These are phyloP conservation scores for Tineola bisselliella DNA, from an alignment of 2,888 invertebrate genomes.

Conservation along the genomic window DNA sequence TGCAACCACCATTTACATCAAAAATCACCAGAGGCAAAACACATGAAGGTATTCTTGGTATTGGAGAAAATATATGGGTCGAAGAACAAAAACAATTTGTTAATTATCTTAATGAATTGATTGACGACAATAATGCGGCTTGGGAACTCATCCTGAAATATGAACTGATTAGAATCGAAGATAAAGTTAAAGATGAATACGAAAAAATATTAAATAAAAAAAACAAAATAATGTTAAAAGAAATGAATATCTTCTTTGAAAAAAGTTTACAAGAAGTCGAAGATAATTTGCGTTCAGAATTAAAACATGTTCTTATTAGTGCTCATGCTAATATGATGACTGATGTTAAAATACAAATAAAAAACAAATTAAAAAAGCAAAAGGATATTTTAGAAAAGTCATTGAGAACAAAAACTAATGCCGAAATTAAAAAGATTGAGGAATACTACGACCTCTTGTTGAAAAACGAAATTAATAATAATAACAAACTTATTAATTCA, in stretches of 20 bases:
- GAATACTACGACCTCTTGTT: conserved; percentile 45
- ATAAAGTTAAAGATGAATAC: conserved; percentile 35
- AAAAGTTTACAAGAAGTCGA: conserved; percentile 43
- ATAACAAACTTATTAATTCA: conserved; percentile 32
- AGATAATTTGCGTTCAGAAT: conserved; percentile 35
- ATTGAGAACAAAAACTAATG: conserved; percentile 30
- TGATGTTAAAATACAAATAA: conserved; percentile 40
- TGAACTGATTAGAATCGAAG: conserved; percentile 31
- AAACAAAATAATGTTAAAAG: conserved; percentile 37
- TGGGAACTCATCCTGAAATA: conserved; percentile 42
- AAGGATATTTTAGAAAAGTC: conserved; percentile 28
- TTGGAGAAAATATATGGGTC: conserved; percentile 39
- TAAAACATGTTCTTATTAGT: conserved; percentile 29
- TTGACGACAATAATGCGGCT: conserved; percentile 41
- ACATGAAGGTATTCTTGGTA: conserved; percentile 48
- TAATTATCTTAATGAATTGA: conserved; percentile 25
- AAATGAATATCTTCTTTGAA: conserved; percentile 44
- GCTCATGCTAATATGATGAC: conserved; percentile 36
- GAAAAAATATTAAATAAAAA: conserved; percentile 35
- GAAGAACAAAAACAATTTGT: conserved; percentile 33
- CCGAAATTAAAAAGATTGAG: conserved; percentile 39
- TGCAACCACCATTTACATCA: conserved; percentile 53
- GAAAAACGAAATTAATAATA: conserved; percentile 35
- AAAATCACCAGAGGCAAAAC: conserved; percentile 51
- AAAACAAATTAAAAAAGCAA: conserved; percentile 36